Conservation (phyloP, 2,113 vertebrate genomes). For the Gnathonemus echidnorhynchus region DNA sequence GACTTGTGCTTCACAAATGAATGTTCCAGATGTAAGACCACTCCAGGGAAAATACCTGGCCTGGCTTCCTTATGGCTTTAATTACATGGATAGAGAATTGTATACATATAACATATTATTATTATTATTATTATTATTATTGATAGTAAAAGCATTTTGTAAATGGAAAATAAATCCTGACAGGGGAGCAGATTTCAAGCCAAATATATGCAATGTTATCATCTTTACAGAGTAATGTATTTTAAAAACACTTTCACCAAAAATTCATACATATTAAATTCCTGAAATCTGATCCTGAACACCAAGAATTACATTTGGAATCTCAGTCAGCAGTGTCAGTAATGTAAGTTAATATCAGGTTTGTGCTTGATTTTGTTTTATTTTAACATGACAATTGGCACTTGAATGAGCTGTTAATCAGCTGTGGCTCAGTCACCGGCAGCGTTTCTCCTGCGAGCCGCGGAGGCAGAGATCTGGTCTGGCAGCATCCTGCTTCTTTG, state of each 20-base stretch:
- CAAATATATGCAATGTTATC: background rate
- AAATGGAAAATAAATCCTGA: background rate
- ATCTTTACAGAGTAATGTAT: background rate
- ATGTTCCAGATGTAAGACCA: constrained; percentile 17
- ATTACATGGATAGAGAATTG: background rate
- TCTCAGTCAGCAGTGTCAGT: background rate
- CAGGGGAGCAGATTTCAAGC: background rate
- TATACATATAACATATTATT: background rate
- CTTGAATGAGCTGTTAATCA: background rate
- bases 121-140: background rate
- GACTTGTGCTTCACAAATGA: background rate
- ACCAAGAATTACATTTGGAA: background rate
- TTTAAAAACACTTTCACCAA: background rate
- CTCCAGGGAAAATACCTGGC: background rate
- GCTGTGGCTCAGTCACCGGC: background rate
- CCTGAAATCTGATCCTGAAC: background rate
- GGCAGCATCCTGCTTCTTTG: background rate
- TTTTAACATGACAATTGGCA: background rate
- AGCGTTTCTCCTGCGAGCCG: background rate
- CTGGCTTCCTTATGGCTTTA: background rate
- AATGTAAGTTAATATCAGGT: background rate
- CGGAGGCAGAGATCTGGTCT: background rate
- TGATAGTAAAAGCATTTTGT: background rate
- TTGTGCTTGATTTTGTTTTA: background rate
- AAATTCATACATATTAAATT: background rate